Percentiles rank a stretch among this genome's conserved stretches.
Evolutionary conservation across 2,113 vertebrate species (phyloP).

Genomic region (Pedionomus torquatus): DNA sequence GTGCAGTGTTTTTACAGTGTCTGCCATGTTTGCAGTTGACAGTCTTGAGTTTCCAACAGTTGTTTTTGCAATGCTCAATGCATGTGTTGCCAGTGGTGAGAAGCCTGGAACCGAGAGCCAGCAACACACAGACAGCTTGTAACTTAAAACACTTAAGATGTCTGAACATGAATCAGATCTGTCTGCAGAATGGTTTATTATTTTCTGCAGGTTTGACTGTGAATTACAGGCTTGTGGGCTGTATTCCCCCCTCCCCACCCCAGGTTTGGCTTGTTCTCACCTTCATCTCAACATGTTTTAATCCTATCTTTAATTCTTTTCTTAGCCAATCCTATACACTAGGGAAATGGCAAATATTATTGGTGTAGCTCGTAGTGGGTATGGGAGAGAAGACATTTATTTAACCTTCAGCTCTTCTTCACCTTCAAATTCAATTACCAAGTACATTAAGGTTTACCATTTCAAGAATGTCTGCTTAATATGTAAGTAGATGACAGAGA

Average conservation of each 20-base stretch:
- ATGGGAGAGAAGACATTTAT: not conserved
- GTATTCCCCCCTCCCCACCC: not conserved
- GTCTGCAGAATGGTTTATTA: not conserved
- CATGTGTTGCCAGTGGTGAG: not conserved
- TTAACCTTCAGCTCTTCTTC: slow-evolving; percentile 1
- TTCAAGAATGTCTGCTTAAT: not conserved
- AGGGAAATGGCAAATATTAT: not conserved
- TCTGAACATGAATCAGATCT: not conserved
- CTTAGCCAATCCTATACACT: not conserved
- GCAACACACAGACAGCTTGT: not conserved
- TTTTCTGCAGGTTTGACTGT: not conserved
- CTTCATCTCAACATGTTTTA: not conserved
- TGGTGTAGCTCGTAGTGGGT: not conserved
- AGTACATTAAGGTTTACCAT: not conserved
- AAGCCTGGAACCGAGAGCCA: not conserved
- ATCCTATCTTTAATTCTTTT: too few relatives aligned
- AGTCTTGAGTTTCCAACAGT: not conserved
- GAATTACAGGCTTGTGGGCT: not conserved
- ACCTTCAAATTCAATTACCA: not conserved
- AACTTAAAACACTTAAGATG: not conserved
- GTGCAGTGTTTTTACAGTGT: not conserved
- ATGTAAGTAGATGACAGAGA: not conserved
- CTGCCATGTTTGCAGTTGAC: not conserved
- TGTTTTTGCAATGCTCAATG: not conserved
- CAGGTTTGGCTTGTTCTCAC: not conserved